Conservation (phyloP, 2,113 vertebrate species). For the Nothocercus nigrocapillus region DNA sequence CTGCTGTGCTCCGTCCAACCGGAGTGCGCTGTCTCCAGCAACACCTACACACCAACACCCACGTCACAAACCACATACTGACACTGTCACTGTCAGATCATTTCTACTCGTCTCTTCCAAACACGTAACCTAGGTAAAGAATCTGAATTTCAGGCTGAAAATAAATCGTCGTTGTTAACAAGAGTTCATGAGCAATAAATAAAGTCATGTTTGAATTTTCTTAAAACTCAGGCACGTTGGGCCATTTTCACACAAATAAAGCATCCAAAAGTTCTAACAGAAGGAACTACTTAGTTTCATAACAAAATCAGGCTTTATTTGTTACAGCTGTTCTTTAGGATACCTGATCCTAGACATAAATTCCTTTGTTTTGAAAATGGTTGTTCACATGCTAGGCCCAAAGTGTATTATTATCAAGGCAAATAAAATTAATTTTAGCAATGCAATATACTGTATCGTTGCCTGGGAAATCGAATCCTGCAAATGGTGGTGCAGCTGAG, state of each 20-base stretch:
- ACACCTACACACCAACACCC: neutral
- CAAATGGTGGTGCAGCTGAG: neutral
- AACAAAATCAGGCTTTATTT: slow-evolving; percentile 18
- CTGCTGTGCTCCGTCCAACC: neutral
- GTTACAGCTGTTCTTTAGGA: slow-evolving; percentile 26
- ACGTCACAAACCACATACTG: neutral
- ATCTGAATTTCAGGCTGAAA: neutral
- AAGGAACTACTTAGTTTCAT: neutral
- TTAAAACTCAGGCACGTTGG: neutral
- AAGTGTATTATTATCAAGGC: neutral
- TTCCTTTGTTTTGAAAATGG: slow-evolving; percentile 12
- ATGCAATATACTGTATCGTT: neutral
- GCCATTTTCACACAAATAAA: neutral
- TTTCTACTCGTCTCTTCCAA: neutral
- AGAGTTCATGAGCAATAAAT: neutral
- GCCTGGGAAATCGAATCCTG: neutral
- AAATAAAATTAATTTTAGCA: slow-evolving; percentile 21
- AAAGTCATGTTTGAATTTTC: neutral
- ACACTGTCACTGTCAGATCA: neutral
- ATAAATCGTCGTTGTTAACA: neutral
- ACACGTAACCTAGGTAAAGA: accelerated
- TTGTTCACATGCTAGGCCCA: neutral
- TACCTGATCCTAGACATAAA: slow-evolving; percentile 9
- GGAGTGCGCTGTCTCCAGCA: neutral
- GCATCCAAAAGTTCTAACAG: neutral